Conservation (phyloP, 2,797 vertebrate species). For the Cetoscarus ocellatus region DNA sequence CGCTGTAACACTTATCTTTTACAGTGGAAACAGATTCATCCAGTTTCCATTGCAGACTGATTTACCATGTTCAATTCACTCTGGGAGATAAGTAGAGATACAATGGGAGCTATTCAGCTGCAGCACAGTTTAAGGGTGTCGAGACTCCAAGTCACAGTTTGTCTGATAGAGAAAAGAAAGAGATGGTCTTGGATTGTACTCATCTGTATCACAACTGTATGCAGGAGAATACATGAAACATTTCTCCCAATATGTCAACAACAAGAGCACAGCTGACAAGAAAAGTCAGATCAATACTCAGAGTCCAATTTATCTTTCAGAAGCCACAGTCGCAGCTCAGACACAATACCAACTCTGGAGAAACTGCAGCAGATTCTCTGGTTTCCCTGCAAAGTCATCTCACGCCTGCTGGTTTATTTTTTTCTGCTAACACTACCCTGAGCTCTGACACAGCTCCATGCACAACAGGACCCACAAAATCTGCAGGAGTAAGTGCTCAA, state of each 20-base stretch:
- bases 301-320: slow-evolving; percentile 6
- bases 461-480: slow-evolving; percentile 17
- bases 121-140: slow-evolving; percentile 32
- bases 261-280: slow-evolving; percentile 12
- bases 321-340: slow-evolving; percentile 1
- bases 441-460: slow-evolving; percentile 11
- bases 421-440: background rate
- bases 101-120: slow-evolving; percentile 45
- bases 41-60: slow-evolving; percentile 51
- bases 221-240: slow-evolving; percentile 19
- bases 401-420: slow-evolving; percentile 15
- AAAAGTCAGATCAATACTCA: slow-evolving; percentile 5
- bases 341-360: background rate
- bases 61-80: slow-evolving; percentile 56
- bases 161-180: slow-evolving; percentile 13
- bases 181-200: slow-evolving; percentile 30
- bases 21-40: slow-evolving; percentile 49
- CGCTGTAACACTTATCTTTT: slow-evolving; percentile 58
- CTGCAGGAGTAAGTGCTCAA: slow-evolving; percentile 4
- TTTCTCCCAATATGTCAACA: slow-evolving; percentile 16
- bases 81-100: slow-evolving; percentile 52
- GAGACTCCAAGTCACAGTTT: slow-evolving; percentile 23
- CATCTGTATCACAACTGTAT: slow-evolving; percentile 17
- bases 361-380: slow-evolving; percentile 1
- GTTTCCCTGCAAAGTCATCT: slow-evolving; percentile 13